Conservation (phyloP, 2,797 vertebrate genomes). For the Clarias laeviceps region DNA sequence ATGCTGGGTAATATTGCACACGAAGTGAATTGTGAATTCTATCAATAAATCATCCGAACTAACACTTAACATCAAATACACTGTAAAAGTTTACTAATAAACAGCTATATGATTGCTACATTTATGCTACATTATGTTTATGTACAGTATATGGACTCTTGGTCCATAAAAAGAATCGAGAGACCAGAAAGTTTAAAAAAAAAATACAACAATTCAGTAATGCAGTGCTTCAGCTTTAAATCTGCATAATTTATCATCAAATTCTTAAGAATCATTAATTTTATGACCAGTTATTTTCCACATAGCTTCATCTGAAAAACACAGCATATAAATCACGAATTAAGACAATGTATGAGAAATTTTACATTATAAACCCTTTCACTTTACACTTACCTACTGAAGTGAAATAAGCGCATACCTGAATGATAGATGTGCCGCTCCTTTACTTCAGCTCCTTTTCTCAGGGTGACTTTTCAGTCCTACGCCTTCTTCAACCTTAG, state of each 20-base stretch:
- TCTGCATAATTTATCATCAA: background rate
- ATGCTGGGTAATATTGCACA: no score
- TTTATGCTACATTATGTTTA: background rate
- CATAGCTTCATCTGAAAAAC: background rate
- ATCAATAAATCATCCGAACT: background rate
- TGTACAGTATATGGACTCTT: background rate
- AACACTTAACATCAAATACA: background rate
- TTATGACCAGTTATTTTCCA: background rate
- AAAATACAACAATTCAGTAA: background rate
- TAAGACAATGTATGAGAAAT: background rate
- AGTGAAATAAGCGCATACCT: constrained; percentile 17
- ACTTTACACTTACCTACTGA: background rate
- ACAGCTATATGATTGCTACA: background rate
- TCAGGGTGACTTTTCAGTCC: background rate
- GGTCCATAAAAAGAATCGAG: background rate
- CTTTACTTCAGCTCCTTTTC: constrained; percentile 1
- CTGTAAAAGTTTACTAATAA: background rate
- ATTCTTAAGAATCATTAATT: background rate
- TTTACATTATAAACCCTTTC: background rate
- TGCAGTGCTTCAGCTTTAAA: background rate
- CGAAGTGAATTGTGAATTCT: background rate
- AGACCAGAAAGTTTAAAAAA: background rate
- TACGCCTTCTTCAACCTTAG: background rate
- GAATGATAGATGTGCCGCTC: constrained; percentile 1
- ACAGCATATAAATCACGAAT: background rate